A percentile compares a stretch with the other conserved stretches of the same genome.
Evolutionary conservation across 2,888 invertebrate species (phyloP).

Genomic region (Caprella mutica): DNA sequence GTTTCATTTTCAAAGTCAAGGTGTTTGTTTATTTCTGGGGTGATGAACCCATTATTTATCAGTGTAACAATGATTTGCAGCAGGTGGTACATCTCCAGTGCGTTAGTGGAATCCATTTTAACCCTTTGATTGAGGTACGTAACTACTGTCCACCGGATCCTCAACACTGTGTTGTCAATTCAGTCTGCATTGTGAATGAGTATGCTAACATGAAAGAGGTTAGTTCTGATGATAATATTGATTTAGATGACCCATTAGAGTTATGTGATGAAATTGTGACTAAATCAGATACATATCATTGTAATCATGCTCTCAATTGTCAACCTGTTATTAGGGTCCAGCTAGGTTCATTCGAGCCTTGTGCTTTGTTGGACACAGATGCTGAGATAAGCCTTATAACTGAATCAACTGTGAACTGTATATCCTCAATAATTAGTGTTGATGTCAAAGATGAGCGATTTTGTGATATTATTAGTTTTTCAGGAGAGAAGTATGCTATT

Average conservation of each 20-base stretch:
- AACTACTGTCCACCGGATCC: not conserved
- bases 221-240: not conserved
- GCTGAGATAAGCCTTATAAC: not conserved
- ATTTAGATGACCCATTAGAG: not conserved
- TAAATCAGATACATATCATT: not conserved
- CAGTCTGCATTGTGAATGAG: not conserved
- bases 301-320: not conserved
- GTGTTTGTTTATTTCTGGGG: not conserved
- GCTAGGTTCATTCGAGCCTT: not conserved
- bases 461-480: not conserved
- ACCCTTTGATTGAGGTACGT: not conserved
- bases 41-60: not conserved
- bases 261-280: not conserved
- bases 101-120: not conserved
- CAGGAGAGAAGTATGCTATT: not conserved
- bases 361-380: not conserved
- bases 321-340: not conserved
- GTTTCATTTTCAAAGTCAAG: not conserved
- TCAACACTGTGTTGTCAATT: not conserved
- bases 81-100: not conserved
- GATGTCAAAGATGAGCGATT: not conserved
- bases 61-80: not conserved
- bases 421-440: not conserved
- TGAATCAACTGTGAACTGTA: not conserved
- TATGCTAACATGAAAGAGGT: not conserved